These are phyloP conservation scores for Geophilus truncorum DNA, from an alignment of 2,888 invertebrate species.

Conservation along the genomic window DNA sequence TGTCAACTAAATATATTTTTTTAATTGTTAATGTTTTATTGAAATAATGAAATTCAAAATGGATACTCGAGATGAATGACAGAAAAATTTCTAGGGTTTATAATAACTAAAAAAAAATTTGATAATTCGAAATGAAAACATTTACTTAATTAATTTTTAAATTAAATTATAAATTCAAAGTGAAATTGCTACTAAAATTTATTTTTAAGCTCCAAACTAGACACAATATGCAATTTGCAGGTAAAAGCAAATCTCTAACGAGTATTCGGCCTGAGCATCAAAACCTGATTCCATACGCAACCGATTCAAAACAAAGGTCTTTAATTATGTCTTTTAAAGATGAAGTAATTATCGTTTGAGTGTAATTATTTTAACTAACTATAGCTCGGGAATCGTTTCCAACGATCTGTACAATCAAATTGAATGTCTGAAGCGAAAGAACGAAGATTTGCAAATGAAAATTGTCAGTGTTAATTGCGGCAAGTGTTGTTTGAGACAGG, in stretches of 20 bases:
- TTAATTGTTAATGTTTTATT: no score
- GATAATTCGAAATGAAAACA: no score
- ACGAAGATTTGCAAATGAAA: not conserved
- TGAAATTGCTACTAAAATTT: not conserved
- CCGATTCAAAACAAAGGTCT: not conserved
- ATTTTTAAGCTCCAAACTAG: not conserved
- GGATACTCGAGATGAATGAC: no score
- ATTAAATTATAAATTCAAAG: no score
- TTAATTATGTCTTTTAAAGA: not conserved
- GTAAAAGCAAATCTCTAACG: not conserved
- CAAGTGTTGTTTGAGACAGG: not conserved
- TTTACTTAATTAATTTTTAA: no score
- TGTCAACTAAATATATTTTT: no score
- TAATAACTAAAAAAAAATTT: no score
- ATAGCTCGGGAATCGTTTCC: not conserved
- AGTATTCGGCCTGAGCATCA: not conserved
- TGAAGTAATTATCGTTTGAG: no score
- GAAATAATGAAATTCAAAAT: no score
- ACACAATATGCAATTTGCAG: not conserved
- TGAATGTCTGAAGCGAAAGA: not conserved
- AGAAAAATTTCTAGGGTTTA: no score
- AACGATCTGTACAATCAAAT: not conserved
- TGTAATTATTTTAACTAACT: not conserved
- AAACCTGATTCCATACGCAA: not conserved
- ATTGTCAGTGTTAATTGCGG: not conserved